These are phyloP conservation scores for Pogoniulus pusillus DNA, from an alignment of 2,797 vertebrate genomes.

Conservation along the genomic window DNA sequence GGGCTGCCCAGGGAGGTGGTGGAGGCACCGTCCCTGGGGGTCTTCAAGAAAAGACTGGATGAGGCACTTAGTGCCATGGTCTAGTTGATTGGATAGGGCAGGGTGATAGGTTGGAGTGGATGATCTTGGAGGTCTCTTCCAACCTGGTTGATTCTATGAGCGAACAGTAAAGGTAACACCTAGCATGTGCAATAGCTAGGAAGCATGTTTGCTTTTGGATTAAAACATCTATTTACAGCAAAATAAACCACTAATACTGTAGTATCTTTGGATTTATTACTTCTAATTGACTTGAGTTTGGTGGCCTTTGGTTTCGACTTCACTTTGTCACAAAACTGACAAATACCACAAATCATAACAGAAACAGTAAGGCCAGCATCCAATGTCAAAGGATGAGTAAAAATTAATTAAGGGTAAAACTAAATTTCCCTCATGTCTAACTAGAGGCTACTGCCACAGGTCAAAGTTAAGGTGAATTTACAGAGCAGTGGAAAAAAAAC, in stretches of 20 bases:
- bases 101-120: too few relatives aligned
- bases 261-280: not conserved
- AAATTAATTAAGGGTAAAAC: slow-evolving; percentile 15
- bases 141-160: too few relatives aligned
- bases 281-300: not conserved
- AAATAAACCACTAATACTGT: not conserved
- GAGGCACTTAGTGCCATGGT: too few relatives aligned
- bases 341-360: slow-evolving; percentile 5
- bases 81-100: too few relatives aligned
- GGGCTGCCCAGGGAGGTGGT: too few relatives aligned
- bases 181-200: not conserved
- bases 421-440: not conserved
- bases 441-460: not conserved
- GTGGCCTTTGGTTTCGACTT: not conserved
- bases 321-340: not conserved
- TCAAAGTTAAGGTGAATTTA: slow-evolving; percentile 7
- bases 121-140: too few relatives aligned
- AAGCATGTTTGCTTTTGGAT: not conserved
- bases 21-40: too few relatives aligned
- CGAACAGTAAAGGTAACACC: not conserved
- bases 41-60: too few relatives aligned
- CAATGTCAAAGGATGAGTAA: not conserved
- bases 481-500: not conserved
- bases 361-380: not conserved
- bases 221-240: not conserved